phyloP scores from a whole-genome alignment of 2,888 invertebrate species.

The Drosophila picticornis region DNA sequence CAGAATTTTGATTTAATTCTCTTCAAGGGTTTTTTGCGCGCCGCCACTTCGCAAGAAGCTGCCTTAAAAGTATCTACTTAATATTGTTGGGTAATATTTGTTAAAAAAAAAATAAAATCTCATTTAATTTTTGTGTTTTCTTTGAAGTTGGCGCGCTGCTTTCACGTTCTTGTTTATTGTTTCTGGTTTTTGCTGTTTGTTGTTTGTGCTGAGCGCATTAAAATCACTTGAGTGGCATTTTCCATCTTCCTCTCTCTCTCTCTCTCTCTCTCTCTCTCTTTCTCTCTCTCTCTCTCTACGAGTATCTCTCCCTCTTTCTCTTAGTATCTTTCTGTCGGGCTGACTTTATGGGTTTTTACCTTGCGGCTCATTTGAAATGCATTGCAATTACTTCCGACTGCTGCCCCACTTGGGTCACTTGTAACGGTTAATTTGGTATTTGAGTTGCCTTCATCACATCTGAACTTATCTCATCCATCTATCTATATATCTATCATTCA shows the following conservation, averaged over 20 bases:
- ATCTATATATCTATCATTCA: conserved; percentile 24
- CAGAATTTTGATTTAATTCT: conserved; percentile 24
- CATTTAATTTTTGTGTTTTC: conserved; percentile 53
- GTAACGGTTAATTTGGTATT: conserved; percentile 45
- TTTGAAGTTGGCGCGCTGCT: conserved; percentile 54
- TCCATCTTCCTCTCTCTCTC: not conserved
- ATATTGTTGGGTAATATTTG: conserved; percentile 45
- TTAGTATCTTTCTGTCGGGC: not conserved
- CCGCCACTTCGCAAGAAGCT: conserved; percentile 1
- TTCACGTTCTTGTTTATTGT: conserved; percentile 26
- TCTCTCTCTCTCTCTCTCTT: not conserved
- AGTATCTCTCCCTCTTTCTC: not conserved
- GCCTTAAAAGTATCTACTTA: conserved; percentile 19
- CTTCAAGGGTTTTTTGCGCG: conserved; percentile 12
- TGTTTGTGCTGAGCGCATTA: conserved; percentile 34
- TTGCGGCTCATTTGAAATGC: conserved; percentile 60
- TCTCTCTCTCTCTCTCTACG: not conserved
- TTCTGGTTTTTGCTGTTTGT: conserved; percentile 37
- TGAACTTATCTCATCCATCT: conserved; percentile 14
- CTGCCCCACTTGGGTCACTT: conserved; percentile 7
- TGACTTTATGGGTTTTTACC: conserved; percentile 6
- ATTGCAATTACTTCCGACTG: conserved; percentile 42
- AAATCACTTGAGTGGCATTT: conserved; percentile 44
- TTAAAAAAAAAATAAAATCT: conserved; percentile 51
- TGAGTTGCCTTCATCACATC: conserved; percentile 26